Conservation (phyloP, 1,140 invertebrate genomes). For the Nasonia vitripennis region DNA sequence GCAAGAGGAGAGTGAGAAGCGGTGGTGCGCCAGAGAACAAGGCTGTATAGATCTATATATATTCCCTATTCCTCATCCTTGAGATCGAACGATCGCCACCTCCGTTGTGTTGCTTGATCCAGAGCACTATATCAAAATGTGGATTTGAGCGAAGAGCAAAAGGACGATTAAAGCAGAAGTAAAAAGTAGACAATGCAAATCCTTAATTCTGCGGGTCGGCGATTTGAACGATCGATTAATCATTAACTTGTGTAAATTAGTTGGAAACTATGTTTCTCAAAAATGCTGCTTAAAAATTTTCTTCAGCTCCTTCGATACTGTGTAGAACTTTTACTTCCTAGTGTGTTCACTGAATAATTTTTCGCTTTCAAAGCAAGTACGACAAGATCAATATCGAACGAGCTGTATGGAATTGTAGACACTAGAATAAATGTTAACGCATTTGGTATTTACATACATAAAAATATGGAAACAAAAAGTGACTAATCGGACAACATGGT, state of each 20-base stretch:
- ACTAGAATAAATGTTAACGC: background rate
- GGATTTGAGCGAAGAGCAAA: slow-evolving; percentile 41
- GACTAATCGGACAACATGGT: slow-evolving; percentile 39
- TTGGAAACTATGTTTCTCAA: slow-evolving; percentile 25
- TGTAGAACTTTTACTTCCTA: background rate
- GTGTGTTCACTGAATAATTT: background rate
- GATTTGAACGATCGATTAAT: slow-evolving; percentile 21
- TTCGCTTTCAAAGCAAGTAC: background rate
- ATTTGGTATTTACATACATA: slow-evolving; percentile 9
- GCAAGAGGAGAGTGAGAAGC: slow-evolving; percentile 56
- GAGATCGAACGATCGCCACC: slow-evolving; percentile 35
- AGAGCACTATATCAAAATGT: slow-evolving; percentile 36
- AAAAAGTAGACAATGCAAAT: background rate
- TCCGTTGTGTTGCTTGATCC: slow-evolving; percentile 39
- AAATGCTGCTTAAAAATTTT: slow-evolving; percentile 30
- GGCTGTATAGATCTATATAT: slow-evolving; percentile 33
- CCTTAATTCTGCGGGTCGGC: slow-evolving; percentile 20
- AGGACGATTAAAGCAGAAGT: slow-evolving; percentile 17
- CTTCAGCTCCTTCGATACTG: slow-evolving; percentile 34
- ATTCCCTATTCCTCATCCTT: slow-evolving; percentile 26
- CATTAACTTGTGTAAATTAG: background rate
- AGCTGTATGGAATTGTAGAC: slow-evolving; percentile 24
- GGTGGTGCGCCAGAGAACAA: slow-evolving; percentile 23
- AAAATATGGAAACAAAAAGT: slow-evolving; percentile 22
- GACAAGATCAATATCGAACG: slow-evolving; percentile 6